A percentile compares a stretch with the other conserved stretches of the same genome.
These are phyloP conservation scores for Chrosomus eos DNA, from an alignment of 2,797 vertebrate species.

Conservation along the genomic window DNA sequence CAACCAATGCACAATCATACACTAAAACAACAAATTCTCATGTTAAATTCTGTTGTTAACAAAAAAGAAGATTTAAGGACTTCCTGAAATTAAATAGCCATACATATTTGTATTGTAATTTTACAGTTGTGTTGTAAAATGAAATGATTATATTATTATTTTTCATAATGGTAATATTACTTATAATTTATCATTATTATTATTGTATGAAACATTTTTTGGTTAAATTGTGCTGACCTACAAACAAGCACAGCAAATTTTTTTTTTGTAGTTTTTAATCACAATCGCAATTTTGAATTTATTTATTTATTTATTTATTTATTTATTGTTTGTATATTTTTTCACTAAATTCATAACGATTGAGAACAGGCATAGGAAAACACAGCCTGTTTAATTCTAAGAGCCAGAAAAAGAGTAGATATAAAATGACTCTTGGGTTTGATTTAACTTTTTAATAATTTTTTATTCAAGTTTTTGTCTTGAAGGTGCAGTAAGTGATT, in stretches of 20 bases:
- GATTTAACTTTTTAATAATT: background rate
- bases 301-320: too few relatives aligned
- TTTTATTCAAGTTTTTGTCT: background rate
- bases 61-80: too few relatives aligned
- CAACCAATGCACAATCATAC: too few relatives aligned
- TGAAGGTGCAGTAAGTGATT: background rate
- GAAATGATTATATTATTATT: too few relatives aligned
- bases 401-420: background rate
- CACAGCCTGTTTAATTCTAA: background rate
- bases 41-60: too few relatives aligned
- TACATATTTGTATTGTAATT: too few relatives aligned
- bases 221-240: background rate
- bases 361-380: background rate
- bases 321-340: too few relatives aligned
- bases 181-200: background rate
- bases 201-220: too few relatives aligned
- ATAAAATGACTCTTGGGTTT: background rate
- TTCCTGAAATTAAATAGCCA: too few relatives aligned
- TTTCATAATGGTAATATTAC: background rate
- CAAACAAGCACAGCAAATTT: background rate
- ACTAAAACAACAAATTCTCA: too few relatives aligned
- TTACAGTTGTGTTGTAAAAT: too few relatives aligned
- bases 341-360: background rate
- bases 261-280: background rate
- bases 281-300: background rate